Conservation (phyloP, 1,140 invertebrate species). For the Tyrophagus putrescentiae region DNA sequence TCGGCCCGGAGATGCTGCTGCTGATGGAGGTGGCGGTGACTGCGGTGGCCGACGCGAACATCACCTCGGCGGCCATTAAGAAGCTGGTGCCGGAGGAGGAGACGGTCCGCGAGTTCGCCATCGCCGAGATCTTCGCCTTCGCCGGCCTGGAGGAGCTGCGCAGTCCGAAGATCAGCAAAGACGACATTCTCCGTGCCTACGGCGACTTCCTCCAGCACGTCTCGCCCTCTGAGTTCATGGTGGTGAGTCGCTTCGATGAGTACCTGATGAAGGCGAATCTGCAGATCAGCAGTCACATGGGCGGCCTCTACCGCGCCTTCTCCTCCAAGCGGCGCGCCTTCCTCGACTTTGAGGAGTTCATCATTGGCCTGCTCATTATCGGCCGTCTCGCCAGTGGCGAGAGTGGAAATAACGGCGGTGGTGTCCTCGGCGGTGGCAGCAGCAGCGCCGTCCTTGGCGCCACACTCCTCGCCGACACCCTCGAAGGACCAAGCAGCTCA, state of each 20-base stretch:
- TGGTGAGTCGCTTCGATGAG: not conserved
- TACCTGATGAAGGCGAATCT: slow-evolving; percentile 10
- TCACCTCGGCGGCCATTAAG: not conserved
- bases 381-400: too few species aligned
- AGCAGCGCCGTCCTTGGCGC: not conserved
- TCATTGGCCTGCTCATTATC: slow-evolving; percentile 40
- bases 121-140: not conserved
- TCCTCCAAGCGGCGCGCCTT: not conserved
- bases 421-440: slow-evolving; percentile 43
- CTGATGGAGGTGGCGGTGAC: not conserved
- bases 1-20: slow-evolving; percentile 15
- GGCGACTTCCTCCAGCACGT: slow-evolving; percentile 16
- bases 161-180: not conserved
- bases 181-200: slow-evolving; percentile 14
- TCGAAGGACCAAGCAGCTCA: too few species aligned
- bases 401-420: slow-evolving; percentile 39
- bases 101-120: not conserved
- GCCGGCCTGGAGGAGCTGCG: not conserved
- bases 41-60: not conserved
- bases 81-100: not conserved
- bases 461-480: too few species aligned
- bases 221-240: slow-evolving; percentile 21
- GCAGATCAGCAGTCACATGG: not conserved
- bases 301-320: slow-evolving; percentile 11
- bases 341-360: slow-evolving; percentile 36